Base-by-base conservation (phyloP, 2,888 invertebrate genomes). In the Ophonus ardosiacus region DNA sequence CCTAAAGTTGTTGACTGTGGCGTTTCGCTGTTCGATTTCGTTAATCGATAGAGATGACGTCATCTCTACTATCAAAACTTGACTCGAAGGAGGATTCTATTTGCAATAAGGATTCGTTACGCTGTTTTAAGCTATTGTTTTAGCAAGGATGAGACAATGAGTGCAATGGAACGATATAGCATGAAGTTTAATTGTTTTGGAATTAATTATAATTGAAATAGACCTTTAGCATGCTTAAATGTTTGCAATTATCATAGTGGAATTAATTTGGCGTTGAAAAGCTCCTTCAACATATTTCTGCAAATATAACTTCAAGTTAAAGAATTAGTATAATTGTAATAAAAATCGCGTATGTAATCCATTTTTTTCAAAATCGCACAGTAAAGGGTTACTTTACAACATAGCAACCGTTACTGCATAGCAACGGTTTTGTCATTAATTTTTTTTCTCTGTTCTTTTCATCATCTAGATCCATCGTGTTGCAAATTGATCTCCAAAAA, bases 1-100 rank as follows among this genome's bases (percentile, higher is more conserved):
- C 71, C 71, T 74, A 17, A 74, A 74, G 71, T 40, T 74, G 68
- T 68, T 68, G 68, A 68, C 68, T 65, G 24, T n/a, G 63, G 63
- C 68, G 31, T 31, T 68, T 68, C 21, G 71, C 71, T 74, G 71
- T 74, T 74, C 71, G 71, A 74, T 68, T 63, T 68, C 31, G 68
- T 68, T 68, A 68, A 38, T 63, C 24, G 38, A 31, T 15, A 15
- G 24, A 31, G 63, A 21, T 31, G 63, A 63, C 63, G 21, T 10
- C 63, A n/a, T 24, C 17, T 15, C 17, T 18, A 10, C 61, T 63
- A 63, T 61, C 18, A 61, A 61, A 31, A 24, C 63, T 13, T n/a
- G 31, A 63, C 63, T 18, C 18, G 15, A 7, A 8, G 59, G 15
- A 8, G 18, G 31, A 31, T 31, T 31, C 31, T 6, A 6, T 31